Evolutionary conservation across 2,113 vertebrate genomes (phyloP).

Genomic region (Colossoma macropomum): DNA sequence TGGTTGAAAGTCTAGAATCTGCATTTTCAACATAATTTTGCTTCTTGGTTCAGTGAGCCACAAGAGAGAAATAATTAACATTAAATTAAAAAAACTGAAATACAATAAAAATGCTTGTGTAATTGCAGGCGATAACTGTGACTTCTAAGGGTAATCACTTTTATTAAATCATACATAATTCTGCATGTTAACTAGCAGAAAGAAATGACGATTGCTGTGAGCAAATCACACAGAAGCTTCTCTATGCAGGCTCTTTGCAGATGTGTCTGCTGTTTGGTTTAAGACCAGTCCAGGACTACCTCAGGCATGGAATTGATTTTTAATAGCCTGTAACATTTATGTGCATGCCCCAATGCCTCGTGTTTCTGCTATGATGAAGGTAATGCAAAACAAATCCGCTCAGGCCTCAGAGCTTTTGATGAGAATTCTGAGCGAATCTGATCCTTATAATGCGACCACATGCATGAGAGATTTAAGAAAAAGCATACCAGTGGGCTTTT

Average conservation of each 20-base stretch:
- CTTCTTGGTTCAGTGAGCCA: too few species aligned
- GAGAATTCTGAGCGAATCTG: slow-evolving; percentile 24
- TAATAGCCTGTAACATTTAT: slow-evolving; percentile 34
- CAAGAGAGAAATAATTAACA: too few species aligned
- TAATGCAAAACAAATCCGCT: slow-evolving; percentile 55
- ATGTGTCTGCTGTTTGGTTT: not conserved
- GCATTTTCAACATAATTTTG: too few species aligned
- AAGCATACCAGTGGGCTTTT: not conserved
- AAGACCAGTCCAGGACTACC: not conserved
- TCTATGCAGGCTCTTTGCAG: not conserved
- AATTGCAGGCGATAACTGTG: too few species aligned
- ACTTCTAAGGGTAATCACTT: not conserved
- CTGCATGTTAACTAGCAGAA: too few species aligned
- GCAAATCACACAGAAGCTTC: not conserved
- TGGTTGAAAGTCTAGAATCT: too few species aligned
- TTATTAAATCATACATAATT: not conserved
- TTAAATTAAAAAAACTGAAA: too few species aligned
- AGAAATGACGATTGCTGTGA: not conserved
- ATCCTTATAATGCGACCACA: slow-evolving; percentile 28
- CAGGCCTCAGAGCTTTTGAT: slow-evolving; percentile 11
- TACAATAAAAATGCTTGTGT: too few species aligned
- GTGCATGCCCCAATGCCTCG: slow-evolving; percentile 14
- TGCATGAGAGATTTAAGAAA: slow-evolving; percentile 11
- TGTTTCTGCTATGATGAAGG: slow-evolving; percentile 27
- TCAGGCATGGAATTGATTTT: slow-evolving; percentile 12